Evolutionary conservation across 2,797 vertebrate species (phyloP), one percentile per base, ranked within the genome.

Genomic region (Channallabes apus): DNA sequence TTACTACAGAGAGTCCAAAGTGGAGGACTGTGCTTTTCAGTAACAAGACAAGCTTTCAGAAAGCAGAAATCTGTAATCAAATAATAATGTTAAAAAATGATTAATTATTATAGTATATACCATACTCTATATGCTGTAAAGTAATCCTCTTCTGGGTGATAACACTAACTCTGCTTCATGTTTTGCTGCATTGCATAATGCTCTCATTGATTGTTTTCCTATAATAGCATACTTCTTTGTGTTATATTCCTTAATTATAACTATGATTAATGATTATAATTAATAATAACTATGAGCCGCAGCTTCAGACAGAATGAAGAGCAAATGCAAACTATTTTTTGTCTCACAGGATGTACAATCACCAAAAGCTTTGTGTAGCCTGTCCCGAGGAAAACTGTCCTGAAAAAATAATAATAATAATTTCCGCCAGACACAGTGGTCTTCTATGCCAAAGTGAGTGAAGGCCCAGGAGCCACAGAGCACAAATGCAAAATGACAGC

Each of bases 401-500:
- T 77, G 56, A 22, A 77, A 88, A 56, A 51, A 17, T 20, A 4
- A 32, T 29, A 86, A 62, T 62, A 29, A 54, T 61, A 67, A 83
- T 89, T 88, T 84, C 86, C 88, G 89, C 91, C 89, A 90, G 89
- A 85, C 89, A 89, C 88, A 89, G 89, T 85, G 84, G 87, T 88
- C 88, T 87, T 88, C 87, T 86, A 88, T 90, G 87, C 89, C 89
- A 88, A 88, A 84, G 86, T 90, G 89, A 91, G 89, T 90, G 88
- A 88, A 71, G 51, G 41, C 92, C 94, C 91, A n/a, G 82, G 82
- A 93, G 94, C 91, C 80, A 89, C 64, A 90, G 56, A 86, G 79
- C 88, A 87, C 88, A 93, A 95, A 95, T 92, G 88, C 91, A 91
- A 94, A 93, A 92, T 95, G 95, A 95, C 95, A 95, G 92, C 91